Base-by-base conservation (phyloP, 2,797 vertebrate species). In the Chaenodraco wilsoni region DNA sequence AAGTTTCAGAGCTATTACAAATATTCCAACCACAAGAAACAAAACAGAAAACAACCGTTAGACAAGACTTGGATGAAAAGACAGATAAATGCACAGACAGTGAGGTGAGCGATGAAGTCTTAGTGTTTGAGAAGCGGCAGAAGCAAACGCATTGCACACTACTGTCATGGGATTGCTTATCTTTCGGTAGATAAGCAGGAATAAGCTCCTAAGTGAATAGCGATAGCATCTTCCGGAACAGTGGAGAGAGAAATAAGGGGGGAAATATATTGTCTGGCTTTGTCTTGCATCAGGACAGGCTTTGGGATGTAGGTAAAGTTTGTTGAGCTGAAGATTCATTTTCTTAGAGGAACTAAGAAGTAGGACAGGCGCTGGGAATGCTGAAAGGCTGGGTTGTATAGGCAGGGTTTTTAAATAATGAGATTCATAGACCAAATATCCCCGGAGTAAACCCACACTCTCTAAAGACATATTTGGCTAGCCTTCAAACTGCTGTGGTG, bases 21-120 rank as follows among this genome's bases (percentile, higher is more conserved):
- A 65, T 17, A 81, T 23, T 61, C 81, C 75, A 78, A 19, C 59
- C 76, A 79, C 6, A 52, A 70, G 46, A 94, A 91, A 81, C 72
- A 92, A 83, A 74, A 19, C 81, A 9, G 81, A 31, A 80, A 16
- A 76, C 41, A 62, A 72, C 58, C 27, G 82, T 88, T 81, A 89
- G 84, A 90, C 66, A 54, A 56, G 72, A 78, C 46, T 14, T 10
- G 37, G 70, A 81, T 78, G 71, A 78, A 60, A 17, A 55, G 65
- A 85, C 83, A 37, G 12, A 46, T 50, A 3, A 50, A 76, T 51
- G 79, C 60, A 56, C 49, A 65, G 79, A 84, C 45, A 50, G 55
- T 71, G 76, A 43, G 2, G 17, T 75, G 77, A 63, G 2, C 0
- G 76, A 86, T 60, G 69, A 65, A 68, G 55, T 65, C 37, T 56